These are phyloP conservation scores for Scomber scombrus DNA, from an alignment of 2,113 vertebrate genomes.

Conservation along the genomic window DNA sequence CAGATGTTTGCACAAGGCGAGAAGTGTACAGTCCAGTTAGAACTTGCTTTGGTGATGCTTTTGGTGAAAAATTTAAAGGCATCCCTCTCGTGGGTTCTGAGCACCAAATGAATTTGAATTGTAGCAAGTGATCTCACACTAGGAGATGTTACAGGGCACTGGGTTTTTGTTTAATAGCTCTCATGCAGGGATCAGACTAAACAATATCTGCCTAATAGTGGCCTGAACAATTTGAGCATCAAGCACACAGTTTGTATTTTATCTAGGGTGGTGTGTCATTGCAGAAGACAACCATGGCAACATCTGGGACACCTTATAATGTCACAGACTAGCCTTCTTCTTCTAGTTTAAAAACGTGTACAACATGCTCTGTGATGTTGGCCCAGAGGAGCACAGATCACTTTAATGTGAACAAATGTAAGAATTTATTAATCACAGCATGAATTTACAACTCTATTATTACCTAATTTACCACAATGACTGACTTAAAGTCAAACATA, in stretches of 20 bases:
- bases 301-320: no score
- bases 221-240: not conserved
- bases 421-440: not conserved
- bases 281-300: no score
- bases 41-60: constrained; percentile 25
- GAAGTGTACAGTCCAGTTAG: no score
- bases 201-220: not conserved
- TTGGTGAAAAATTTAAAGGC: not conserved
- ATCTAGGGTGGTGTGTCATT: no score
- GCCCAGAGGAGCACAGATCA: no score
- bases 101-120: not conserved
- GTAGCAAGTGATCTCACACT: not conserved
- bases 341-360: no score
- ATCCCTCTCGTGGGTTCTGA: constrained; percentile 4
- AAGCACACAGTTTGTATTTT: no score
- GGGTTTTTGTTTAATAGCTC: constrained; percentile 13
- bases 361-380: no score
- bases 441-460: not conserved
- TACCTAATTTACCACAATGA: not conserved
- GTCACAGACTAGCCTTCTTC: no score
- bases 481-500: not conserved
- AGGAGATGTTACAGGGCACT: constrained; percentile 33
- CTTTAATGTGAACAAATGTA: not conserved
- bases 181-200: constrained; percentile 25
- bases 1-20: not conserved